Evolutionary conservation across 2,113 vertebrate genomes (phyloP), one percentile per base, ranked within the genome.

Genomic region (Misgurnus mizolepis): DNA sequence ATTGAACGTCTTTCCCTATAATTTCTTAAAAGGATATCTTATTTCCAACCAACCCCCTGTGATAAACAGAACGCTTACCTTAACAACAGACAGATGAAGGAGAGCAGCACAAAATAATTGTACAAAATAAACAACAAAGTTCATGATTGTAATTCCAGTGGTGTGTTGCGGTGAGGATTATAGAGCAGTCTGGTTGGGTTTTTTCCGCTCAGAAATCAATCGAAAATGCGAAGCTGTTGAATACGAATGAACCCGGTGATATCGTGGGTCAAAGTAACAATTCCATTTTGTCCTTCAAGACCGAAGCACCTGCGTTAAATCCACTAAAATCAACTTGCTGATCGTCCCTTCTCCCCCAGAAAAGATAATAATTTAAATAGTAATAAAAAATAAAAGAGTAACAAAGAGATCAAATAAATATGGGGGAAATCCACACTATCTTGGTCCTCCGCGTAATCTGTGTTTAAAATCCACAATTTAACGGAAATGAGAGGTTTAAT

Each of bases 121-220:
- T 83, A 90, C 22, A 85, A 89, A 87, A 90, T 83, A 90, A 76
- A 89, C 75, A 88, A 88, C 86, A 91, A 91, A 90, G 92, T 93
- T 91, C 92, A 93, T 93, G 92, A 77, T 90, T 91, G 87, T 88
- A 87, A 89, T 86, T 88, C 89, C 91, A 81, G 82, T 80, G 62
- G 82, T 79, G 73, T 70, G 81, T 77, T 45, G 56, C 45, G 75
- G 60, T 71, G 68, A 70, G 76, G 40, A 76, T 47, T 70, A 62
- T 76, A 3, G 50, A 67, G 58, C 40, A 78, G 56, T 67, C 49
- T 58, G 55, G 55, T 17, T 58, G 27, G 22, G 17, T 8, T 18
- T 58, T 8, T 40, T 15, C 11, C 18, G 56, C 49, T 47, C 41
- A 41, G 40, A 85, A 61, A 79, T 56, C 60, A 43, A 40, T 60